Evolutionary conservation across 2,797 vertebrate genomes (phyloP).

Genomic region (Nyctalus aviator): DNA sequence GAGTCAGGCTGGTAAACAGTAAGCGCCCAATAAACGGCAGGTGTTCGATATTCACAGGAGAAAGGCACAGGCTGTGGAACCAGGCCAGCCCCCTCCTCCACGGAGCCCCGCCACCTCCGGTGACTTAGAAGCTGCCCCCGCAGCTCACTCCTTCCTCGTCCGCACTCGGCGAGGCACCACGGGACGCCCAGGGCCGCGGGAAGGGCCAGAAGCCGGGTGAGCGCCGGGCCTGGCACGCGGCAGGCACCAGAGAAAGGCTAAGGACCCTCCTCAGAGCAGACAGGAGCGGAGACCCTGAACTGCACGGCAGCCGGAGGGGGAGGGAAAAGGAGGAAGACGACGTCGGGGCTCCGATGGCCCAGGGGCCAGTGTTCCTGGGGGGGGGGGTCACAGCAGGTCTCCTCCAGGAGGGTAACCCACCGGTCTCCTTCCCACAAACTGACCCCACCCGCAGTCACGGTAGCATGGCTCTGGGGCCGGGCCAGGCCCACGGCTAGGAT

Average conservation of each 20-base stretch:
- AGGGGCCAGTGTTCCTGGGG: background rate
- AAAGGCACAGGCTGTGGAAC: background rate
- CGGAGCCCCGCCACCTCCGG: fast-evolving
- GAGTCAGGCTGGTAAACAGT: fast-evolving
- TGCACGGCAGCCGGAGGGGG: fast-evolving
- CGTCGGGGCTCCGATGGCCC: fast-evolving
- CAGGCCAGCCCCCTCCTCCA: background rate
- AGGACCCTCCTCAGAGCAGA: background rate
- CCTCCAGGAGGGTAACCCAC: background rate
- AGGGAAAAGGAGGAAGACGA: background rate
- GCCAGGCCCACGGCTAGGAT: background rate
- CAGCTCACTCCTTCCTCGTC: background rate
- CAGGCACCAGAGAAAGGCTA: fast-evolving
- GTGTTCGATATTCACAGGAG: background rate
- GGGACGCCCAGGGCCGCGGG: too few relatives aligned
- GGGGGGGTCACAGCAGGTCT: background rate
- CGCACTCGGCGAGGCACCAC: background rate
- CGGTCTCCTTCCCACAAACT: too few relatives aligned
- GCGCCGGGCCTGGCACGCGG: fast-evolving
- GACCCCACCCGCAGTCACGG: background rate
- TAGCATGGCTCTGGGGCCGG: fast-evolving
- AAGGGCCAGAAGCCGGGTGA: background rate
- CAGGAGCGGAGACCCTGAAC: fast-evolving
- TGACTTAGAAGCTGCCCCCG: background rate
- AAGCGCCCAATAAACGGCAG: fast-evolving